phyloP scores from a whole-genome alignment of 2,797 vertebrate genomes.

The Gymnopithys bicolor region DNA sequence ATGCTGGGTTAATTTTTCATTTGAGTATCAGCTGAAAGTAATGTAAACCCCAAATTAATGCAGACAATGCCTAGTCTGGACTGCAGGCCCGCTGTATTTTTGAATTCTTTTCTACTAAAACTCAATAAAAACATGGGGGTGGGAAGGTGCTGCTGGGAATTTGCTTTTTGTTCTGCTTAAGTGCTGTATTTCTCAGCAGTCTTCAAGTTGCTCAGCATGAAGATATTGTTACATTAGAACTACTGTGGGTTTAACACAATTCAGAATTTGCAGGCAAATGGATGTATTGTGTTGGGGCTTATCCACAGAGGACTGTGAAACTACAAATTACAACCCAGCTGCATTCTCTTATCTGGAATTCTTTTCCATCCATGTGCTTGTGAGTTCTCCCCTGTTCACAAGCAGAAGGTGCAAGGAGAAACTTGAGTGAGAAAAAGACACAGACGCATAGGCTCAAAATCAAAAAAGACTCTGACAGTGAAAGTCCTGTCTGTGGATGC shows the following conservation, averaged over 20 bases:
- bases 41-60: conserved; percentile 68
- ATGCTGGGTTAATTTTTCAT: conserved; percentile 55
- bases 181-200: conserved; percentile 74
- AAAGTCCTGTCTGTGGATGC: background rate
- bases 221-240: conserved; percentile 73
- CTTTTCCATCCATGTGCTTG: background rate
- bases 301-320: conserved; percentile 71
- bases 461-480: background rate
- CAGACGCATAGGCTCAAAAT: background rate
- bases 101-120: conserved; percentile 68
- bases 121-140: conserved; percentile 72
- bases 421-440: background rate
- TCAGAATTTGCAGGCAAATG: conserved; percentile 76
- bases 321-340: conserved; percentile 70
- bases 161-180: conserved; percentile 76
- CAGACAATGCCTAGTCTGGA: conserved; percentile 65
- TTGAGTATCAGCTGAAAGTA: conserved; percentile 56
- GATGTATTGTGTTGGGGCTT: conserved; percentile 73
- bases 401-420: background rate
- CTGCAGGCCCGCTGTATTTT: conserved; percentile 63
- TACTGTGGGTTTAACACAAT: conserved; percentile 73
- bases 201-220: conserved; percentile 73
- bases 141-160: conserved; percentile 73
- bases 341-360: conserved; percentile 55
- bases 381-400: background rate